Conservation (phyloP, 2,113 vertebrate genomes). For the Hippocampus mohnikei region DNA sequence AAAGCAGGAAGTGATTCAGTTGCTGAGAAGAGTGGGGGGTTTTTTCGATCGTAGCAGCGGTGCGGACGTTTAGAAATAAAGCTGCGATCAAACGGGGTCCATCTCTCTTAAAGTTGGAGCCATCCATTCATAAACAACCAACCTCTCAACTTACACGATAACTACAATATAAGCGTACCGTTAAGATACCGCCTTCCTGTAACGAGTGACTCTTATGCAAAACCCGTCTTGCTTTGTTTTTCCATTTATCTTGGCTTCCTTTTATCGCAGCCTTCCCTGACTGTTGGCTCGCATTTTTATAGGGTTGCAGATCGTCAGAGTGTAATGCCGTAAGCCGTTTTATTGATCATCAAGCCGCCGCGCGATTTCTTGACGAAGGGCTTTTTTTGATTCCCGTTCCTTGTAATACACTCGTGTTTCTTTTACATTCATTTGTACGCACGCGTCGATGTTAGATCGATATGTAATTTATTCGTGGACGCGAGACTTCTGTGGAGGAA, state of each 20-base stretch:
- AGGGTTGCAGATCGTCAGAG: not conserved
- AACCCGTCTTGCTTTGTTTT: not conserved
- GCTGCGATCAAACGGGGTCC: too few relatives aligned
- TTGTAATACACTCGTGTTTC: constrained; percentile 3
- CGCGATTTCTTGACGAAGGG: not conserved
- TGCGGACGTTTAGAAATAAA: too few relatives aligned
- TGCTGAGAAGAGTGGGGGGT: too few relatives aligned
- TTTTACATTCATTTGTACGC: constrained; percentile 5
- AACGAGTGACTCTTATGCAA: not conserved
- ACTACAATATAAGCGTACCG: not conserved
- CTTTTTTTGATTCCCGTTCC: not conserved
- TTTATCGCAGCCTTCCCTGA: not conserved
- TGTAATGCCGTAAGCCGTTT: constrained; percentile 2
- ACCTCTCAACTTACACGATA: too few relatives aligned
- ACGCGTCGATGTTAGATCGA: not conserved
- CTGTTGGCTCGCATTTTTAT: not conserved
- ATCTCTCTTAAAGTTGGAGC: too few relatives aligned
- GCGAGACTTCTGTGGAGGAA: not conserved
- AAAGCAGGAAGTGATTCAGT: too few relatives aligned
- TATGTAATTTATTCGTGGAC: not conserved
- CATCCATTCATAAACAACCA: too few relatives aligned
- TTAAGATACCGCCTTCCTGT: not conserved
- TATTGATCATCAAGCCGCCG: constrained; percentile 1
- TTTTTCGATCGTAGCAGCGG: too few relatives aligned
- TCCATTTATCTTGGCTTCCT: not conserved